phyloP scores from a whole-genome alignment of 2,797 vertebrate species.

The Geotria australis region DNA sequence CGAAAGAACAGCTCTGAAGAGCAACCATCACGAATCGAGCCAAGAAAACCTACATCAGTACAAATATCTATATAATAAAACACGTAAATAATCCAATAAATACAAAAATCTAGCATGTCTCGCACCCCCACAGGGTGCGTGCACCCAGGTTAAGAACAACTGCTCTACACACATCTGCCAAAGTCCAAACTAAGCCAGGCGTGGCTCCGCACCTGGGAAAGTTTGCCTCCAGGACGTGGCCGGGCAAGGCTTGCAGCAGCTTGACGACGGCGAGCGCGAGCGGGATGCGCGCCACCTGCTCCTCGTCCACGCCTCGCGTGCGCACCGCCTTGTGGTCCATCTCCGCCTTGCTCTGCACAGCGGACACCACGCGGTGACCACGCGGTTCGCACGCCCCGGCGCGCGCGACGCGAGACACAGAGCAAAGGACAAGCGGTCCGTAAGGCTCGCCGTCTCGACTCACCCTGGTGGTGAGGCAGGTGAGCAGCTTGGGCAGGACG shows the following conservation, averaged over 20 bases:
- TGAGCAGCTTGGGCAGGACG: slow-evolving; percentile 61
- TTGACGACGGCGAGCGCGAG: slow-evolving; percentile 83
- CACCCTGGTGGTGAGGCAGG: slow-evolving; percentile 65
- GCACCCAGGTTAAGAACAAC: no score
- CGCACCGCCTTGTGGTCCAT: slow-evolving; percentile 71
- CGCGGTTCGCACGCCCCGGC: no score
- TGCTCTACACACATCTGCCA: no score
- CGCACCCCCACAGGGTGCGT: no score
- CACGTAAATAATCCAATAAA: no score
- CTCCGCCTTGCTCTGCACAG: slow-evolving; percentile 40
- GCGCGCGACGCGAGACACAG: not conserved
- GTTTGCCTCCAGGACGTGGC: slow-evolving; percentile 47
- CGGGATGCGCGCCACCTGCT: slow-evolving; percentile 53
- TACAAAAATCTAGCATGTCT: no score
- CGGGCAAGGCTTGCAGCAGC: slow-evolving; percentile 64
- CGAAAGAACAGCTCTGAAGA: no score
- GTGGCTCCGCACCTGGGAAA: slow-evolving; percentile 32
- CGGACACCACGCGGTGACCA: not conserved
- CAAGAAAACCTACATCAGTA: no score
- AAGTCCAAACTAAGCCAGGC: no score
- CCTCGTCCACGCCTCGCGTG: slow-evolving; percentile 54
- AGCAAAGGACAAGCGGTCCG: not conserved
- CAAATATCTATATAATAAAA: no score
- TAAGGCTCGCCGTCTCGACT: not conserved
- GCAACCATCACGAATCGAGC: no score